Evolutionary conservation across 1,140 invertebrate species (phyloP).

Genomic region (Papilio polytes): DNA sequence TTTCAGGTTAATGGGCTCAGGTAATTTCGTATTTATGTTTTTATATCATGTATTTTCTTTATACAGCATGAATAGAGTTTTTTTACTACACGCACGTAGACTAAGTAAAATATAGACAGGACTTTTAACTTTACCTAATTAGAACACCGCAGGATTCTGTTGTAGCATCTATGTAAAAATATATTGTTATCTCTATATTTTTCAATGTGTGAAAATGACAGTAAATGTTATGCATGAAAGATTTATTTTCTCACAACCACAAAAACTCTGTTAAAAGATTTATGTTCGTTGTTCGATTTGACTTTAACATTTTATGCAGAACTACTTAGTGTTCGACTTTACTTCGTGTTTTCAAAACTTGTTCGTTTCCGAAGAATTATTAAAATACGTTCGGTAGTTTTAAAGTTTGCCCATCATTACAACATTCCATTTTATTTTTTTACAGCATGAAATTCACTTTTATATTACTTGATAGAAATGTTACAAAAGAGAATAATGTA

Average conservation of each 20-base stretch:
- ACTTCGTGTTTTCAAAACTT: neutral
- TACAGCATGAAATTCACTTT: too few species aligned
- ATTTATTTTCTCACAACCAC: too few species aligned
- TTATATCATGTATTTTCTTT: neutral
- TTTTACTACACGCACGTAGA: neutral
- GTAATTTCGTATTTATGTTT: conserved; percentile 22
- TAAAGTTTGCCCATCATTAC: neutral
- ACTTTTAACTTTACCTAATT: neutral
- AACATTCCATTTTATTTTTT: neutral
- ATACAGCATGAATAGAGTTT: neutral
- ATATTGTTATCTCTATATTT: too few species aligned
- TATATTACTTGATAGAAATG: too few species aligned
- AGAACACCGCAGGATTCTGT: neutral
- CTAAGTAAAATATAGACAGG: neutral
- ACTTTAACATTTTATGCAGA: neutral
- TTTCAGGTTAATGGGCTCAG: conserved; percentile 21
- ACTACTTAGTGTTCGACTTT: neutral
- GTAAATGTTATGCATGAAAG: too few species aligned
- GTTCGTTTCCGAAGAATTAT: neutral
- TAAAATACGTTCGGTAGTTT: neutral
- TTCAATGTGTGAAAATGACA: too few species aligned
- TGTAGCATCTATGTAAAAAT: neutral
- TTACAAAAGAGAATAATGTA: too few species aligned
- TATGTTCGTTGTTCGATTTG: neutral
- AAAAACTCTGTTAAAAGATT: too few species aligned